Evolutionary conservation across 2,113 vertebrate species (phyloP).

Genomic region (Myxocyprinus asiaticus): DNA sequence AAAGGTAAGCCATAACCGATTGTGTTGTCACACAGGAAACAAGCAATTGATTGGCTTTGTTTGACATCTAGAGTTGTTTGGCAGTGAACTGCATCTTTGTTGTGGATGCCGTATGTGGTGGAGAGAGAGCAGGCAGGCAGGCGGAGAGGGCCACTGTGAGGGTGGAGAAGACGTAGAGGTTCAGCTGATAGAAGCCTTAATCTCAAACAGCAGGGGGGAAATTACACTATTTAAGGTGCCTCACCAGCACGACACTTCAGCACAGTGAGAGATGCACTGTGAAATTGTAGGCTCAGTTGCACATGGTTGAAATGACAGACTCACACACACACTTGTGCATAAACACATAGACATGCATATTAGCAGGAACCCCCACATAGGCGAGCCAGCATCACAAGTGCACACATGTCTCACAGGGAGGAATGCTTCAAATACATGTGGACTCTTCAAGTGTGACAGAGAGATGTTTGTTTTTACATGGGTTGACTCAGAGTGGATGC

Average conservation of each 20-base stretch:
- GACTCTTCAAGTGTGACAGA: conserved; percentile 18
- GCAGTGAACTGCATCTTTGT: conserved; percentile 39
- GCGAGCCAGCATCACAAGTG: conserved; percentile 16
- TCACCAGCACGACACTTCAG: conserved; percentile 20
- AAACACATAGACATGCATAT: conserved; percentile 43
- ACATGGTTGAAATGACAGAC: conserved; percentile 38
- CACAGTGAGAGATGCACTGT: conserved; percentile 49
- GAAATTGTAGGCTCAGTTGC: conserved; percentile 56
- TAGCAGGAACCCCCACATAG: conserved; percentile 27
- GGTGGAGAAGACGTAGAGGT: conserved; percentile 41
- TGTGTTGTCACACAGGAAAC: conserved; percentile 39
- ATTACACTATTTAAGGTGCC: conserved; percentile 61
- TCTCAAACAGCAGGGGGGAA: conserved; percentile 52
- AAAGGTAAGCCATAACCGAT: conserved; percentile 51
- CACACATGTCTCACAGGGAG: conserved; percentile 19
- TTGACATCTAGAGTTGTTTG: conserved; percentile 53
- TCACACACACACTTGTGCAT: conserved; percentile 34
- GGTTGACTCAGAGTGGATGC: neutral
- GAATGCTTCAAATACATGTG: conserved; percentile 34
- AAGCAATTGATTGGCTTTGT: conserved; percentile 59
- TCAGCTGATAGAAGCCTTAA: conserved; percentile 55
- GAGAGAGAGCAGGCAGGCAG: conserved; percentile 22
- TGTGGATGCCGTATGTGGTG: conserved; percentile 35
- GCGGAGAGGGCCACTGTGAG: conserved; percentile 37
- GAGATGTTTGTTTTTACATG: conserved; percentile 24